Conservation (phyloP, 2,888 invertebrate genomes). For the Idaea dimidiata region DNA sequence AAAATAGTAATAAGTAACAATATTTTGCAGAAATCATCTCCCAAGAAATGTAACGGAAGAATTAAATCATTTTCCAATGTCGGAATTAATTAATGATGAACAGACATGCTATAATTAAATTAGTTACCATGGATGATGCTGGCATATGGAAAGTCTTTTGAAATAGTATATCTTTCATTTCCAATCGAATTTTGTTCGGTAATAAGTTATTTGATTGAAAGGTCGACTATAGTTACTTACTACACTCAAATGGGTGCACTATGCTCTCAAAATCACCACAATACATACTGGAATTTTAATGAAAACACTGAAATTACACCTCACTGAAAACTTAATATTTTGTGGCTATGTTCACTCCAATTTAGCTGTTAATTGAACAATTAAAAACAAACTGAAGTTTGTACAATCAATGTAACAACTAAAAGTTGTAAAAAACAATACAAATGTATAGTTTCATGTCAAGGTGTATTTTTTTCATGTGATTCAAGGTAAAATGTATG, state of each 20-base stretch:
- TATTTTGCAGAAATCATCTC: too few species aligned
- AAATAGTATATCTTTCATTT: neutral
- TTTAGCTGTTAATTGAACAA: constrained; percentile 33
- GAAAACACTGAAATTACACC: constrained; percentile 46
- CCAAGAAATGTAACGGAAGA: too few species aligned
- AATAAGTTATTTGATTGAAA: neutral
- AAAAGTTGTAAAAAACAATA: constrained; percentile 31
- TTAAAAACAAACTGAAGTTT: constrained; percentile 58
- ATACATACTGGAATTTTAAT: constrained; percentile 15
- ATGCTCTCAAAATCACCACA: constrained; percentile 4
- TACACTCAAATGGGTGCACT: constrained; percentile 49
- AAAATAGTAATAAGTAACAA: too few species aligned
- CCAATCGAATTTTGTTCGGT: neutral
- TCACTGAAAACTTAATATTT: constrained; percentile 58
- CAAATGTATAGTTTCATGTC: constrained; percentile 30
- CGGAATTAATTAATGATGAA: too few species aligned
- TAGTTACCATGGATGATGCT: neutral
- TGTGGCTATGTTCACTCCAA: constrained; percentile 63
- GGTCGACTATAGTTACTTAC: constrained; percentile 40
- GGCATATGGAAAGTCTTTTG: neutral
- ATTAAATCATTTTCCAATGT: too few species aligned
- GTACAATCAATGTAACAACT: constrained; percentile 37
- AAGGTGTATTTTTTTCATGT: constrained; percentile 22
- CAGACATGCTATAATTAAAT: neutral
- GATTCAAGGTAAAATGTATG: constrained; percentile 47